A percentile compares a stretch with the other conserved stretches of the same genome.
Conservation (phyloP, 2,113 vertebrate genomes). For the Falcunculus frontatus region DNA sequence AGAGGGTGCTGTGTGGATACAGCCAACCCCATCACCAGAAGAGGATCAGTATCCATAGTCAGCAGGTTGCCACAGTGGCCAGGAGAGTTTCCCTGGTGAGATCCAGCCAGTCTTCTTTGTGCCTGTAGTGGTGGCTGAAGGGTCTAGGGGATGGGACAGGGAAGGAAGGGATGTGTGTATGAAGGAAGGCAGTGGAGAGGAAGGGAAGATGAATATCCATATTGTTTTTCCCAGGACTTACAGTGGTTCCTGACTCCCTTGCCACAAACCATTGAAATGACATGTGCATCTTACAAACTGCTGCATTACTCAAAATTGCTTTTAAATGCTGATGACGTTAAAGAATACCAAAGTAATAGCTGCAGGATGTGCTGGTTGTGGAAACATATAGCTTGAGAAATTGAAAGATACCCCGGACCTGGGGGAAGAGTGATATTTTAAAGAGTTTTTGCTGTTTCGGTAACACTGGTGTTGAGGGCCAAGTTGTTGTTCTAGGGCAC, state of each 20-base stretch:
- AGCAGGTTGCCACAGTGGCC: fast-evolving
- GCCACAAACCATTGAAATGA: not conserved
- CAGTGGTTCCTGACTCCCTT: not conserved
- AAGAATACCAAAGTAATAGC: not conserved
- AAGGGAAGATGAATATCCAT: not conserved
- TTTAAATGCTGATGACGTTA: not conserved
- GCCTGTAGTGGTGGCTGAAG: not conserved
- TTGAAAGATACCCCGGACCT: not conserved
- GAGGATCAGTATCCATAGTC: fast-evolving
- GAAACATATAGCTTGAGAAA: not conserved
- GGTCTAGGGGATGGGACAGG: fast-evolving
- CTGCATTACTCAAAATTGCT: not conserved
- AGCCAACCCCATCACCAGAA: not conserved
- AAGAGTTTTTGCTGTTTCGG: not conserved
- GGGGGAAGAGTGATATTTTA: not conserved
- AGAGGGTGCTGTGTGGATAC: too few relatives aligned
- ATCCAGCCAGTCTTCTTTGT: not conserved
- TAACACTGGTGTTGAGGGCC: not conserved
- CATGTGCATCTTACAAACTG: not conserved
- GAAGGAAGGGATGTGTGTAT: not conserved
- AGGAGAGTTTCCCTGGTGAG: not conserved
- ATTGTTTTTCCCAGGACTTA: not conserved
- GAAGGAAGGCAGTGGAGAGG: not conserved
- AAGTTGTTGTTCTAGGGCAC: not conserved
- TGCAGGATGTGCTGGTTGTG: not conserved